These are phyloP conservation scores for Lepidothrix coronata DNA, from an alignment of 2,113 vertebrate genomes.

Conservation along the genomic window DNA sequence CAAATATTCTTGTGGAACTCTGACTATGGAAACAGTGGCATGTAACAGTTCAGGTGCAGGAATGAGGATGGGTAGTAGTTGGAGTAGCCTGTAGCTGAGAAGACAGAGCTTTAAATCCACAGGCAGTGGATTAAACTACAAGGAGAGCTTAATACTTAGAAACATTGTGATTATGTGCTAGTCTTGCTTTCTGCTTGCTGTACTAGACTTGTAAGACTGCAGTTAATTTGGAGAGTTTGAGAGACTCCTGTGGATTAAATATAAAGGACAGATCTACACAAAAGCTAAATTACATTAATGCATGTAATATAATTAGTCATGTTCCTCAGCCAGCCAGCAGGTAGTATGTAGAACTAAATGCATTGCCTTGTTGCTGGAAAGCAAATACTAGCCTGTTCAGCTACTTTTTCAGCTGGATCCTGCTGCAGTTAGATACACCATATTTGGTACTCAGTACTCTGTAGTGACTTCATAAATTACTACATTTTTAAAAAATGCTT, in stretches of 20 bases:
- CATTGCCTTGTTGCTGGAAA: not conserved
- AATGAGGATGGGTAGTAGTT: not conserved
- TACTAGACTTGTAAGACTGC: not conserved
- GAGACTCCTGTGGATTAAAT: not conserved
- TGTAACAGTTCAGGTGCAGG: not conserved
- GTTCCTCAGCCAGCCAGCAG: not conserved
- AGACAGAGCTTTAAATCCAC: not conserved
- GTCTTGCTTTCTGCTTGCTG: not conserved
- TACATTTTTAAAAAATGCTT: not conserved
- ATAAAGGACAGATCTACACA: not conserved
- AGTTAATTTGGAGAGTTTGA: not conserved
- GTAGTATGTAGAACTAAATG: not conserved
- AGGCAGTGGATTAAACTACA: not conserved
- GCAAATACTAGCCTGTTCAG: not conserved
- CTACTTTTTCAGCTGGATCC: not conserved
- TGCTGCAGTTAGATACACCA: not conserved
- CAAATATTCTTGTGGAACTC: not conserved
- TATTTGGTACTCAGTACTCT: not conserved
- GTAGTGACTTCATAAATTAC: not conserved
- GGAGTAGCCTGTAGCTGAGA: not conserved
- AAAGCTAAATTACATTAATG: not conserved
- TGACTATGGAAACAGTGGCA: fast-evolving
- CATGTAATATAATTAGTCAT: not conserved
- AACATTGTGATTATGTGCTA: fast-evolving
- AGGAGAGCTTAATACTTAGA: not conserved